Base-by-base conservation (phyloP, 92 coral and sea anemone species). In the Anthopleura xanthogrammica region DNA sequence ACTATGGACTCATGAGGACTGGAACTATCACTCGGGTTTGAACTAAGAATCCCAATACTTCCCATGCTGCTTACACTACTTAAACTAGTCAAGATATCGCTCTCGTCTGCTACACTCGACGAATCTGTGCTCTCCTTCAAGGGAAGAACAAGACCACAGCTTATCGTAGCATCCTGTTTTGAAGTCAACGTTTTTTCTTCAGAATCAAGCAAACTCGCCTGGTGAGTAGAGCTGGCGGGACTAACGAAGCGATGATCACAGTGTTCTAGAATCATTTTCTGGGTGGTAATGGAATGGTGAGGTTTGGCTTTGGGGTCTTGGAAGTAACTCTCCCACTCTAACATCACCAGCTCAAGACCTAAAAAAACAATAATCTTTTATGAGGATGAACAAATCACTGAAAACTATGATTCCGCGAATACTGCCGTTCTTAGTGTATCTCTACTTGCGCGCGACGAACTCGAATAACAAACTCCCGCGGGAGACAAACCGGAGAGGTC, bases 241-340 rank as follows among this genome's bases (percentile, higher is more conserved):
- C 19, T 57, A 9, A 4, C 60, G 41, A 60, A 52, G 60, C 74
- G 83, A 22, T 16, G 70, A 3, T 66, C 72, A 60, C 83, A 78
- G 11, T 87, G 76, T 41, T 72, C 73, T 42, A 91, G 79, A 19
- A 91, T 91, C 83, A 79, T 83, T 24, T 87, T 90, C 60, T 85
- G 86, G 3, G 79, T 84, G 6, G 83, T 72, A 74, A 41, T 78
- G 6, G 89, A 77, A 76, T 93, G 98, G 78, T 80, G 77, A 11
- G 98, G 88, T 36, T 80, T 83, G 57, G 86, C 77, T 57, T 91
- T 91, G 66, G 89, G 66, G 58, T 89, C 92, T 85, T 78, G 86
- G 82, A 77, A 85, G 62, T 89, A 82, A 10, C 84, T 88, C 16
- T 91, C 95, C 85, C 91, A 93, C 70, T 93, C 98, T 52, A 83